A percentile compares a stretch with the other conserved stretches of the same genome.
Conservation (phyloP, 2,797 vertebrate species). For the Triplophysa yarkandensis region DNA sequence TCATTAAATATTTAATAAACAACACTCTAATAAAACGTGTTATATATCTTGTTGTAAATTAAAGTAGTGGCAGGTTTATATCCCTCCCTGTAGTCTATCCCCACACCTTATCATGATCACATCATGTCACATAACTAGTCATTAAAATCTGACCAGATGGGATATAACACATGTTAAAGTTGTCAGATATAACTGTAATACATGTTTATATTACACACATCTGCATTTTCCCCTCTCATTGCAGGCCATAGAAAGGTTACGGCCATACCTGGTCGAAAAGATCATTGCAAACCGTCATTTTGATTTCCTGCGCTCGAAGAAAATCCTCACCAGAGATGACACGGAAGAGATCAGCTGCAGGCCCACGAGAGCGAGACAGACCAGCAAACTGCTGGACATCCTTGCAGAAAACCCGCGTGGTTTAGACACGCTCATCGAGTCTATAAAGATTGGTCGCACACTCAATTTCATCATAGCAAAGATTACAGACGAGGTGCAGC, state of each 20-base stretch:
- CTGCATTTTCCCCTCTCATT: slow-evolving; percentile 39
- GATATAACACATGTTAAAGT: too few relatives aligned
- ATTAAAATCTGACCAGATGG: too few relatives aligned
- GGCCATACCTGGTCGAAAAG: slow-evolving; percentile 90
- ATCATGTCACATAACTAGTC: too few relatives aligned
- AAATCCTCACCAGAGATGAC: slow-evolving; percentile 91
- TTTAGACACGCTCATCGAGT: slow-evolving; percentile 87
- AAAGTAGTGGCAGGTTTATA: too few relatives aligned
- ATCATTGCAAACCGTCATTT: slow-evolving; percentile 93
- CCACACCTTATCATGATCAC: too few relatives aligned
- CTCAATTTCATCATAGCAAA: slow-evolving; percentile 92
- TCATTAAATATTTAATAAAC: too few relatives aligned
- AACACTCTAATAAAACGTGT: too few relatives aligned
- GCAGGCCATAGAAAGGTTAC: slow-evolving; percentile 87
- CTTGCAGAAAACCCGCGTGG: slow-evolving; percentile 92
- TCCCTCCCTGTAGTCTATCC: too few relatives aligned
- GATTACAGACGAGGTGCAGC: slow-evolving; percentile 93
- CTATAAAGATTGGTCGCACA: slow-evolving; percentile 85
- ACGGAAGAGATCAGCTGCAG: slow-evolving; percentile 91
- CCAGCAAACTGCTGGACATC: slow-evolving; percentile 87
- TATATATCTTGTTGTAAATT: too few relatives aligned
- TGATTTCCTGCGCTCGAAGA: slow-evolving; percentile 90
- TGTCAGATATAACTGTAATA: too few relatives aligned
- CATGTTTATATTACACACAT: not conserved
- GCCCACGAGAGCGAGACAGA: slow-evolving; percentile 84